These are phyloP conservation scores for Clitarchus hookeri DNA, from an alignment of 2,888 invertebrate species.

Conservation along the genomic window DNA sequence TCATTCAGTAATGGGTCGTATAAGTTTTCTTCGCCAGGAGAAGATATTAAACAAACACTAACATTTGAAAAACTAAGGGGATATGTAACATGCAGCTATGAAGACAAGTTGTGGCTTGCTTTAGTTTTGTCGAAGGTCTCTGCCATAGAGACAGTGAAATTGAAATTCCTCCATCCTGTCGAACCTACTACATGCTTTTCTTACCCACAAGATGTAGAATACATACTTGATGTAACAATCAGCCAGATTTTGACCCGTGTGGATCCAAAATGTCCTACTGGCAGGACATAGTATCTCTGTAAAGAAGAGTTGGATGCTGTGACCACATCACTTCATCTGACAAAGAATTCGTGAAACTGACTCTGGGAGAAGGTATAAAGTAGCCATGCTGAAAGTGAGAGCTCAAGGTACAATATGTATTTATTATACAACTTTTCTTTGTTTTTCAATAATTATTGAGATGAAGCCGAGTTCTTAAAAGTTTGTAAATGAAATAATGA, in stretches of 20 bases:
- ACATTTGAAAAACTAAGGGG: not conserved
- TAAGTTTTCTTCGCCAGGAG: constrained; percentile 1
- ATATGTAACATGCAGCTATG: not conserved
- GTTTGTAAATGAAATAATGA: no score
- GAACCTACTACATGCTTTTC: not conserved
- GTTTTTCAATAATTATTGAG: no score
- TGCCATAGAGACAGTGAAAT: no score
- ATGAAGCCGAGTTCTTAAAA: no score
- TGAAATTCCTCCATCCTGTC: not conserved
- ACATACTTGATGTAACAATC: not conserved
- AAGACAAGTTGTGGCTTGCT: not conserved
- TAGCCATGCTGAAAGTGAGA: no score
- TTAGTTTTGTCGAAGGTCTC: no score
- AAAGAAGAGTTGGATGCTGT: not conserved
- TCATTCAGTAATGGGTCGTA: not conserved
- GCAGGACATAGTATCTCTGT: not conserved
- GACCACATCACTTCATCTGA: not conserved
- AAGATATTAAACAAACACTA: not conserved
- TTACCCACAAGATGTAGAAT: not conserved
- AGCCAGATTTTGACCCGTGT: not conserved
- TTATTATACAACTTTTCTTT: no score
- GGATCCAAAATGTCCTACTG: not conserved
- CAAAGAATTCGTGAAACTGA: not conserved
- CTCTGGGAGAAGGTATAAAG: no score
- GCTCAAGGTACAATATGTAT: no score